These are phyloP conservation scores for Ascaphus truei DNA, from an alignment of 2,113 vertebrate genomes.

Conservation along the genomic window DNA sequence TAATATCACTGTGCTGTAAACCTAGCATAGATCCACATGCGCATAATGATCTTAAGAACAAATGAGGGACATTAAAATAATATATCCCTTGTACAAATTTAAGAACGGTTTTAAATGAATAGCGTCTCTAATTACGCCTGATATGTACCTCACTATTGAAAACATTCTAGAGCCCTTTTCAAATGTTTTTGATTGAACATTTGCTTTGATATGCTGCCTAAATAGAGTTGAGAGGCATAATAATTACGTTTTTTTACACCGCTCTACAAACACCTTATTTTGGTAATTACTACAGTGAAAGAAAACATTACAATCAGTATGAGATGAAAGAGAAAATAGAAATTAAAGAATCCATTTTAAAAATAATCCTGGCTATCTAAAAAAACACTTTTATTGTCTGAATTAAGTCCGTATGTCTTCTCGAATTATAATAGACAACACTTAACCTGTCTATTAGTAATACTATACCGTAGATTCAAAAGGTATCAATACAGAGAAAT, in stretches of 20 bases:
- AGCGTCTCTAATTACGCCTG: conserved; percentile 1
- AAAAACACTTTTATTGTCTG: conserved; percentile 13
- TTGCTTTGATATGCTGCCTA: conserved; percentile 20
- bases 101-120: neutral
- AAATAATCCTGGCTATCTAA: neutral
- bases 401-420: neutral
- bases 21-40: neutral
- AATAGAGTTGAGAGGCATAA: conserved; percentile 16
- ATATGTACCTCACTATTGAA: neutral
- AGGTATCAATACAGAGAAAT: no score
- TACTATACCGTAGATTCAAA: no score
- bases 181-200: conserved; percentile 18
- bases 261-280: conserved; percentile 30
- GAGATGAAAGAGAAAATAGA: conserved; percentile 21
- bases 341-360: neutral
- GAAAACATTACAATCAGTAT: conserved; percentile 16
- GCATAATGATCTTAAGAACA: neutral
- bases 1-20: no score
- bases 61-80: neutral
- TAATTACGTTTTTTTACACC: conserved; percentile 21
- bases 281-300: conserved; percentile 22
- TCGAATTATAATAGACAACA: neutral
- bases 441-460: no score
- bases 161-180: neutral
- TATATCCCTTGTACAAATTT: neutral